Conservation (phyloP, 1,140 invertebrate genomes). For the Listronotus oregonensis region DNA sequence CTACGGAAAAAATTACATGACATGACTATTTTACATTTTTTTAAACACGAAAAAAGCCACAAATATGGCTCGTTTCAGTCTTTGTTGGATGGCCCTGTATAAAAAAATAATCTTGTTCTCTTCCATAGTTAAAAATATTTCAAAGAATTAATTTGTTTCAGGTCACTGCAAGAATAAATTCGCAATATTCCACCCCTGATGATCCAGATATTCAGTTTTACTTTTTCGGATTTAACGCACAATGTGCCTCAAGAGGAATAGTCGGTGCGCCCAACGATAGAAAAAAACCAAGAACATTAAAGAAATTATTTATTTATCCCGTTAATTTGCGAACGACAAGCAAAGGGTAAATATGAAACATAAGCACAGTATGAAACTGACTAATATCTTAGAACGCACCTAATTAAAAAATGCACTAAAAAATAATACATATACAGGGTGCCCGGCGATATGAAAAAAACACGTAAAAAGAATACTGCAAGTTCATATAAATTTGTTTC, state of each 20-base stretch:
- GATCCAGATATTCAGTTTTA: conserved; percentile 70
- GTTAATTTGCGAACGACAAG: conserved; percentile 79
- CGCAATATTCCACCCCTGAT: conserved; percentile 60
- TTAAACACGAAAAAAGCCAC: too few relatives aligned
- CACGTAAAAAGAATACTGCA: background rate
- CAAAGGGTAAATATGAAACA: conserved; percentile 63
- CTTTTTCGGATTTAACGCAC: conserved; percentile 67
- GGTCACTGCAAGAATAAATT: conserved; percentile 66
- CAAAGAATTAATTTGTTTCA: conserved; percentile 46
- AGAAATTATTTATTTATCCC: conserved; percentile 65
- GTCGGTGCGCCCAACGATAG: conserved; percentile 54
- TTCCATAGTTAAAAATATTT: background rate
- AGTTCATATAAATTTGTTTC: too few relatives aligned
- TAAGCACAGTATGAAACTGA: too few relatives aligned
- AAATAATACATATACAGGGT: too few relatives aligned
- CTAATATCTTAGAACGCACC: too few relatives aligned
- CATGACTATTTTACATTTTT: too few relatives aligned
- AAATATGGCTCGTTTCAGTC: too few relatives aligned
- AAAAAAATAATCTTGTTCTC: too few relatives aligned
- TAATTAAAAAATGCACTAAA: too few relatives aligned
- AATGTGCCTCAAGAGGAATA: conserved; percentile 63
- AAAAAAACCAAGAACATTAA: conserved; percentile 54
- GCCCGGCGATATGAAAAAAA: too few relatives aligned
- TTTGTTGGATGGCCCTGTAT: too few relatives aligned
- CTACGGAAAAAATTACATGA: too few relatives aligned